Percentiles rank a stretch among this genome's conserved stretches.
Conservation (phyloP, 2,113 vertebrate genomes). For the Lutjanus erythropterus region DNA sequence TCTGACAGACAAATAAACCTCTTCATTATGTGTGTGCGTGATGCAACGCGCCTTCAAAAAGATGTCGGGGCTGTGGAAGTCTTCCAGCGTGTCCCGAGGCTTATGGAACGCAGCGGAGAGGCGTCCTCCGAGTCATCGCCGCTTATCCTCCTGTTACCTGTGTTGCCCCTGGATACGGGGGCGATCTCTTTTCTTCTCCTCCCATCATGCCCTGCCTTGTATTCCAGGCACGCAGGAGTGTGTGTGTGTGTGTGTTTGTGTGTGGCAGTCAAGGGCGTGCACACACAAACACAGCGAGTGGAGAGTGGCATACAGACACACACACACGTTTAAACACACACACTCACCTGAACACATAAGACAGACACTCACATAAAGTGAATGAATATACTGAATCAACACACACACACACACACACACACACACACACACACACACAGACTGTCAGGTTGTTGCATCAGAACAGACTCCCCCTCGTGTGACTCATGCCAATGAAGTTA, state of each 20-base stretch:
- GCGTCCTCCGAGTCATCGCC: slow-evolving; percentile 6
- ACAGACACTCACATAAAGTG: background rate
- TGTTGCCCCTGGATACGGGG: slow-evolving; percentile 70
- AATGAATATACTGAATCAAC: no score
- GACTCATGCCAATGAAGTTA: background rate
- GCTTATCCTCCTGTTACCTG: slow-evolving; percentile 62
- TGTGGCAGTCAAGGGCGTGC: slow-evolving; percentile 14
- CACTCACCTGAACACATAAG: background rate
- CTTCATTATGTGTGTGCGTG: slow-evolving; percentile 20
- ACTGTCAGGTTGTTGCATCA: slow-evolving; percentile 37
- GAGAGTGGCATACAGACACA: background rate
- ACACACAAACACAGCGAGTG: background rate
- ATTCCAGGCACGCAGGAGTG: slow-evolving; percentile 60
- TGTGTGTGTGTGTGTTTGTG: slow-evolving; percentile 1
- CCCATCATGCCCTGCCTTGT: slow-evolving; percentile 43
- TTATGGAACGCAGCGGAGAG: background rate
- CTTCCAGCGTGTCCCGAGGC: slow-evolving; percentile 32
- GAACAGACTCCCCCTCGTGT: background rate
- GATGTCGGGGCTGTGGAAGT: slow-evolving; percentile 10
- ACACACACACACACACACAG: background rate
- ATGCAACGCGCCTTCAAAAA: slow-evolving; percentile 19
- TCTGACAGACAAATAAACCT: slow-evolving; percentile 27
- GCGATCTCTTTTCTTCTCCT: slow-evolving; percentile 33
- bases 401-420: slow-evolving; percentile 5
- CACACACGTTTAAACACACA: background rate